Conservation (phyloP, 2,888 invertebrate species). For the Protodeltote pygarga region DNA sequence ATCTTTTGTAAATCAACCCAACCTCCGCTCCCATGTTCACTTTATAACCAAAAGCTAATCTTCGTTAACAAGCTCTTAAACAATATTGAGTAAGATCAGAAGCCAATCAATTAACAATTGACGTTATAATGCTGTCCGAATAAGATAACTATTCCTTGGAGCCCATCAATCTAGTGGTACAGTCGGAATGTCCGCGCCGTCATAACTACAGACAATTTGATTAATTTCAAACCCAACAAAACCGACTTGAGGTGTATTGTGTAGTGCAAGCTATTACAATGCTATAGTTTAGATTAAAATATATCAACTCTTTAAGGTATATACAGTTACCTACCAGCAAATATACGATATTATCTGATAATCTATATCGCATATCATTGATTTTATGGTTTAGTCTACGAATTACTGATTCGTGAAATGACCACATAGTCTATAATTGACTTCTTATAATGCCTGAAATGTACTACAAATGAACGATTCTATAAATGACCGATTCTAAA, state of each 20-base stretch:
- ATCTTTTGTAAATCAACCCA: no score
- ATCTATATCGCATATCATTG: no score
- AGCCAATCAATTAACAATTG: slow-evolving; percentile 40
- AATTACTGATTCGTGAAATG: no score
- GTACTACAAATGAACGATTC: no score
- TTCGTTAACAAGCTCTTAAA: slow-evolving; percentile 16
- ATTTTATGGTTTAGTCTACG: no score
- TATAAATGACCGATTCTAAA: no score
- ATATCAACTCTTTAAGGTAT: no score
- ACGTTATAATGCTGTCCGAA: slow-evolving; percentile 24
- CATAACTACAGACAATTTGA: slow-evolving; percentile 71
- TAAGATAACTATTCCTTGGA: slow-evolving; percentile 46
- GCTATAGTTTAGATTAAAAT: not conserved
- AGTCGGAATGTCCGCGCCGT: slow-evolving; percentile 58
- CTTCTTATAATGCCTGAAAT: no score
- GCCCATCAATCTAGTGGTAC: slow-evolving; percentile 69
- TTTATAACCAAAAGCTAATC: slow-evolving; percentile 5
- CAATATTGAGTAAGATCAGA: slow-evolving; percentile 16
- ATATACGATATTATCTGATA: no score
- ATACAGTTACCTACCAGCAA: no score
- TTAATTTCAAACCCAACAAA: slow-evolving; percentile 68
- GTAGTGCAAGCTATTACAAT: not conserved
- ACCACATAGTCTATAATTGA: no score
- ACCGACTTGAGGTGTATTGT: slow-evolving; percentile 9
- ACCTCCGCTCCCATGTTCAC: not conserved